Conservation (phyloP, 2,888 invertebrate species). For the Mongoloraphidia duomilia region DNA sequence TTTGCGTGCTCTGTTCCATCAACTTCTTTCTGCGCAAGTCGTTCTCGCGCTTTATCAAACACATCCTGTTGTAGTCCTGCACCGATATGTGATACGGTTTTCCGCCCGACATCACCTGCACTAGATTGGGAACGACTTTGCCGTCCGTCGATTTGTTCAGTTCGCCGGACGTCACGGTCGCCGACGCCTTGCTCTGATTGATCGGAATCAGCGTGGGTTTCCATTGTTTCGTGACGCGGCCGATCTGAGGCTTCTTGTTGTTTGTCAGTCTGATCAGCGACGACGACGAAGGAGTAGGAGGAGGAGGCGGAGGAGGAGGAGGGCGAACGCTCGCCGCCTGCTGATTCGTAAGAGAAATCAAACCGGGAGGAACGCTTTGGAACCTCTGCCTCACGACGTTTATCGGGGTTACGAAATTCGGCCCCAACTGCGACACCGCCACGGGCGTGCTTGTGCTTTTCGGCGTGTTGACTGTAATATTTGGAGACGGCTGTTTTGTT, state of each 20-base stretch:
- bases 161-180: constrained; percentile 16
- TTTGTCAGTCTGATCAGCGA: constrained; percentile 25
- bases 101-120: constrained; percentile 65
- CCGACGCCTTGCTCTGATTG: constrained; percentile 23
- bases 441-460: constrained; percentile 27
- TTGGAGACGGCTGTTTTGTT: constrained; percentile 13
- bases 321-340: constrained; percentile 23
- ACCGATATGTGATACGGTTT: constrained; percentile 65
- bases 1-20: constrained; percentile 36
- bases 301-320: constrained; percentile 13
- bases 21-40: constrained; percentile 35
- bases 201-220: constrained; percentile 57
- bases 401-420: constrained; percentile 9
- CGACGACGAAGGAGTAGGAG: constrained; percentile 9
- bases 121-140: constrained; percentile 43
- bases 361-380: constrained; percentile 23
- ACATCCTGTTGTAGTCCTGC: constrained; percentile 68
- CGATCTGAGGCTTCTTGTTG: constrained; percentile 23
- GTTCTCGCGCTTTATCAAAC: constrained; percentile 48
- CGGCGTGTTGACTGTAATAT: constrained; percentile 23
- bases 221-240: constrained; percentile 50
- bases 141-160: constrained; percentile 41
- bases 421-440: constrained; percentile 10
- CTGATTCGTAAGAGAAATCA: constrained; percentile 26
- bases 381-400: constrained; percentile 12